phyloP scores from a whole-genome alignment of 2,888 invertebrate genomes.

The Napeogenes sylphis region DNA sequence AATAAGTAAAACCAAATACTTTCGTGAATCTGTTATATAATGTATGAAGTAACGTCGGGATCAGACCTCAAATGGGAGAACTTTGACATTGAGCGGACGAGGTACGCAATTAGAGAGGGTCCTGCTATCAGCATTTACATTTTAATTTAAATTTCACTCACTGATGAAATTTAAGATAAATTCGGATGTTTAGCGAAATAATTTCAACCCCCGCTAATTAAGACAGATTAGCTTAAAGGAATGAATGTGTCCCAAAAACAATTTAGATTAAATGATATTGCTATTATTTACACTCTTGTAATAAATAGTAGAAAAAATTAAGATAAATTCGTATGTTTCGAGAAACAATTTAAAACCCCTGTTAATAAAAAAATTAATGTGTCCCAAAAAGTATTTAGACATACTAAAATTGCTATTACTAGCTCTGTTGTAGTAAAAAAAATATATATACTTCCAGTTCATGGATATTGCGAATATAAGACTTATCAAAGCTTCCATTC shows the following conservation, averaged over 20 bases:
- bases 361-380: too few species aligned
- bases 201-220: conserved; percentile 51
- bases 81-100: conserved; percentile 60
- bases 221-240: conserved; percentile 21
- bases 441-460: conserved; percentile 4
- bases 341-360: too few species aligned
- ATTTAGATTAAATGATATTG: too few species aligned
- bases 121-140: conserved; percentile 71
- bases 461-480: conserved; percentile 17
- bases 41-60: conserved; percentile 35
- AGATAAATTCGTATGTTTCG: too few species aligned
- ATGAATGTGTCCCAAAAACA: too few species aligned
- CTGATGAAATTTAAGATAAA: conserved; percentile 74
- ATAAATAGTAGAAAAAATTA: too few species aligned
- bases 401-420: too few species aligned
- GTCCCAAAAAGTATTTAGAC: too few species aligned
- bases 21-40: conserved; percentile 21
- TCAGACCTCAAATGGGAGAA: conserved; percentile 21
- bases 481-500: conserved; percentile 19
- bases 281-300: too few species aligned
- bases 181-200: conserved; percentile 39
- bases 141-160: conserved; percentile 74
- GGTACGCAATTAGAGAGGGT: conserved; percentile 67
- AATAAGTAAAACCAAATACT: conserved; percentile 2
- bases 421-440: too few species aligned